These are phyloP conservation scores for Illadopsis cleaveri DNA, from an alignment of 2,113 vertebrate species.

Conservation along the genomic window DNA sequence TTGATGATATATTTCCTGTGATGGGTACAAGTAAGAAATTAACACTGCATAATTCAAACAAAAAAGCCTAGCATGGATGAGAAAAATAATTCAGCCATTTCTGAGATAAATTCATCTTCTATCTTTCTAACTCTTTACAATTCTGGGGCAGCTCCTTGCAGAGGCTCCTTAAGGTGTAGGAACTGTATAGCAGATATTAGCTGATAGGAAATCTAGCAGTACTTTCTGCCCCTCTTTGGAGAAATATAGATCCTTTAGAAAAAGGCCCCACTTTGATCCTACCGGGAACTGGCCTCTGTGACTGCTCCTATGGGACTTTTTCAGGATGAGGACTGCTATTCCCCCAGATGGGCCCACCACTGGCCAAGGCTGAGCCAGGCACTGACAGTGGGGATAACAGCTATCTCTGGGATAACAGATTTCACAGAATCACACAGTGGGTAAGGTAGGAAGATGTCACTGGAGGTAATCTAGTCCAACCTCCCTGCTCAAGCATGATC, in stretches of 20 bases:
- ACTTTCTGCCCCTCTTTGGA: not conserved
- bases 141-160: not conserved
- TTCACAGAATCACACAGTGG: not conserved
- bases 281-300: not conserved
- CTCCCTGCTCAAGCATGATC: not conserved
- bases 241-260: not conserved
- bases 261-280: not conserved
- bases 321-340: not conserved
- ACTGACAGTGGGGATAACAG: not conserved
- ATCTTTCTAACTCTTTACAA: not conserved
- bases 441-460: not conserved
- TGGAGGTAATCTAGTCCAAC: not conserved
- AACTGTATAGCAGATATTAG: not conserved
- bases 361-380: not conserved
- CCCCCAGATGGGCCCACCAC: rapidly evolving
- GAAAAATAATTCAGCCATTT: not conserved
- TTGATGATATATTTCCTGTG: not conserved
- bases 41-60: not conserved
- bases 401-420: not conserved
- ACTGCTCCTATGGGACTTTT: not conserved
- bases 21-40: not conserved
- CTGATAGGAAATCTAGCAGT: not conserved
- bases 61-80: not conserved
- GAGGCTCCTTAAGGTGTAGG: not conserved
- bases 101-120: not conserved